A percentile compares a stretch with the other conserved stretches of the same genome.
Conservation (phyloP, 2,113 vertebrate species). For the Gasterosteus aculeatus region DNA sequence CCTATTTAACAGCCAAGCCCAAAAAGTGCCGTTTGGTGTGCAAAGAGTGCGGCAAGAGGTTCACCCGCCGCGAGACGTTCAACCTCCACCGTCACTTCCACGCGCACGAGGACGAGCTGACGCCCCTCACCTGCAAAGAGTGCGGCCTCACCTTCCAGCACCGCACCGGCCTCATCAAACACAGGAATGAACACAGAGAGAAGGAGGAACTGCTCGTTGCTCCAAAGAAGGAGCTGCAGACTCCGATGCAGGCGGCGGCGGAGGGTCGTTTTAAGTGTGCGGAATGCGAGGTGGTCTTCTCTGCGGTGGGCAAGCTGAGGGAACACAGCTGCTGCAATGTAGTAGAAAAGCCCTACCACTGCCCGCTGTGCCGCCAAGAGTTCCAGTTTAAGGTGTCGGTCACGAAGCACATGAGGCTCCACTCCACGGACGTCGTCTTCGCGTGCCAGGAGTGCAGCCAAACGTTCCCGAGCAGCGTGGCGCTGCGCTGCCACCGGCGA, state of each 20-base stretch:
- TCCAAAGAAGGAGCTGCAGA: conserved; percentile 47
- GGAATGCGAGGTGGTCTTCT: conserved; percentile 69
- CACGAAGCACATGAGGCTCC: conserved; percentile 80
- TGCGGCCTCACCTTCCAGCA: conserved; percentile 82
- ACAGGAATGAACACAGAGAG: conserved; percentile 73
- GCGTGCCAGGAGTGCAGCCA: conserved; percentile 87
- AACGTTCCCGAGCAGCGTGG: conserved; percentile 80
- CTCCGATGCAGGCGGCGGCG: neutral
- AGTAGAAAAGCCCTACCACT: conserved; percentile 76
- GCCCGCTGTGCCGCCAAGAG: conserved; percentile 78
- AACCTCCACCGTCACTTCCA: conserved; percentile 83
- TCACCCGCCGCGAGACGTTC: conserved; percentile 78
- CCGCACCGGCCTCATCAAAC: conserved; percentile 80
- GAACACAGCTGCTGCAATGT: conserved; percentile 71
- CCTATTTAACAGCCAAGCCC: conserved; percentile 38
- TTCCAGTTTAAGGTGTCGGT: conserved; percentile 79
- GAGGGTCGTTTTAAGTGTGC: conserved; percentile 70
- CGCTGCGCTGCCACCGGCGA: conserved; percentile 83
- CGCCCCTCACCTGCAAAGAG: conserved; percentile 80
- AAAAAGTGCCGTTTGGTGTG: conserved; percentile 71
- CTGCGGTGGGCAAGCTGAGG: conserved; percentile 64
- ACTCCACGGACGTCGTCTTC: conserved; percentile 79
- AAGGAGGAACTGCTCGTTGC: conserved; percentile 43
- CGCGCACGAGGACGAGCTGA: conserved; percentile 79
- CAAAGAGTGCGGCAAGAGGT: conserved; percentile 79